Conservation (phyloP, 35 echinoderm and acorn worm species). For the Strongylocentrotus purpuratus region DNA sequence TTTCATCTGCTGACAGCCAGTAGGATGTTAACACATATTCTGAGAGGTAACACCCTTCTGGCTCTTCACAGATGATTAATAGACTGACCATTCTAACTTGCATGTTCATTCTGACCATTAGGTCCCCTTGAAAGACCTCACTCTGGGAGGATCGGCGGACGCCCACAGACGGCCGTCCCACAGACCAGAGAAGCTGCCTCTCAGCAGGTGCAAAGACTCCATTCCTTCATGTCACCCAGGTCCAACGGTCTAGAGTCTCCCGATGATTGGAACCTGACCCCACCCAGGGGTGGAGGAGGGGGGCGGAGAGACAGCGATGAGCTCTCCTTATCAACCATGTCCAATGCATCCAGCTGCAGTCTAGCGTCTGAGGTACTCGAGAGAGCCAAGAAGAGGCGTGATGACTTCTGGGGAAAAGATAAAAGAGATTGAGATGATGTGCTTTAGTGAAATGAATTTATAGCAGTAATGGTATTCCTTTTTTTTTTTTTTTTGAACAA, state of each 20-base stretch:
- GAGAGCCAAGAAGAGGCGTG: conserved; percentile 87
- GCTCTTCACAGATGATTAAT: too few species aligned
- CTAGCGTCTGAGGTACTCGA: conserved; percentile 95
- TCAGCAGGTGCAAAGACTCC: not conserved
- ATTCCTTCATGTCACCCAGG: not conserved
- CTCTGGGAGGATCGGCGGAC: conserved; percentile 74
- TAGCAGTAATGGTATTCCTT: not conserved
- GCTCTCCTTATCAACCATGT: conserved; percentile 72
- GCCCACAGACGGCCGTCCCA: conserved; percentile 84
- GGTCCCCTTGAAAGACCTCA: conserved; percentile 86
- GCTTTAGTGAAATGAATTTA: not conserved
- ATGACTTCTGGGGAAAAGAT: conserved; percentile 95
- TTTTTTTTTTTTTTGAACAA: not conserved
- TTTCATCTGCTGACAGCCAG: too few species aligned
- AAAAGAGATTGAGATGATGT: conserved; percentile 15
- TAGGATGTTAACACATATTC: too few species aligned
- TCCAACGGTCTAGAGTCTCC: not conserved
- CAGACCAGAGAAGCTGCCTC: conserved; percentile 62
- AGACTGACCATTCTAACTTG: too few species aligned
- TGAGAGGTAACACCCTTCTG: too few species aligned
- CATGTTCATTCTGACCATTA: conserved; percentile 37
- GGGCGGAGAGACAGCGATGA: conserved; percentile 60
- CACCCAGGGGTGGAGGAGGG: not conserved
- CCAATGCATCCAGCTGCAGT: conserved; percentile 71
- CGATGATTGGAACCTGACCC: conserved; percentile 15